These are phyloP conservation scores for Sphaerophoria rueppellii DNA, from an alignment of 2,888 invertebrate genomes.

Conservation along the genomic window DNA sequence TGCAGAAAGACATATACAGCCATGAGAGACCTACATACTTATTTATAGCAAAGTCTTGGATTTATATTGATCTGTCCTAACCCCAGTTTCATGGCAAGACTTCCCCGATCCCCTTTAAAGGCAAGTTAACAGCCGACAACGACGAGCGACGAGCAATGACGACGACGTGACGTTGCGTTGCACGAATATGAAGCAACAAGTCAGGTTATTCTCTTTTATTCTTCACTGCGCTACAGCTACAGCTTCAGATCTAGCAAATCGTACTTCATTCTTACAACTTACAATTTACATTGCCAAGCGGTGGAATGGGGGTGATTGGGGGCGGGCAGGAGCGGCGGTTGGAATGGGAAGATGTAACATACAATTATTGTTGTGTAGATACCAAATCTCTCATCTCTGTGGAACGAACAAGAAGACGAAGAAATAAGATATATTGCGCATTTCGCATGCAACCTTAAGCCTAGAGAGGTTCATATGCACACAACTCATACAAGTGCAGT, in stretches of 20 bases:
- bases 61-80: slow-evolving; percentile 48
- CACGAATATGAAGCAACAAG: slow-evolving; percentile 66
- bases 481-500: not conserved
- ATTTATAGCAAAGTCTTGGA: slow-evolving; percentile 18
- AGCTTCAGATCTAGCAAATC: slow-evolving; percentile 33
- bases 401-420: not conserved
- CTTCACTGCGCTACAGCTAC: slow-evolving; percentile 7
- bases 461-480: slow-evolving; percentile 31
- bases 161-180: slow-evolving; percentile 4
- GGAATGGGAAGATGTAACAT: slow-evolving; percentile 56
- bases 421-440: slow-evolving; percentile 40
- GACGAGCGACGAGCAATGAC: not conserved
- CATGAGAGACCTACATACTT: slow-evolving; percentile 17
- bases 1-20: slow-evolving; percentile 28
- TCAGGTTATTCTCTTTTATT: slow-evolving; percentile 58
- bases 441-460: slow-evolving; percentile 56
- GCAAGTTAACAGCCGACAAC: not conserved
- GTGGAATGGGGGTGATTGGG: not conserved
- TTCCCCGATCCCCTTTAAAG: not conserved
- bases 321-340: not conserved
- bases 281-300: slow-evolving; percentile 53
- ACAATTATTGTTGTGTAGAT: slow-evolving; percentile 67
- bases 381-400: slow-evolving; percentile 55
- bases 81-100: not conserved
- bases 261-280: slow-evolving; percentile 66